Base-by-base conservation (phyloP, 1,140 invertebrate genomes). In the Lepidurus couesii region DNA sequence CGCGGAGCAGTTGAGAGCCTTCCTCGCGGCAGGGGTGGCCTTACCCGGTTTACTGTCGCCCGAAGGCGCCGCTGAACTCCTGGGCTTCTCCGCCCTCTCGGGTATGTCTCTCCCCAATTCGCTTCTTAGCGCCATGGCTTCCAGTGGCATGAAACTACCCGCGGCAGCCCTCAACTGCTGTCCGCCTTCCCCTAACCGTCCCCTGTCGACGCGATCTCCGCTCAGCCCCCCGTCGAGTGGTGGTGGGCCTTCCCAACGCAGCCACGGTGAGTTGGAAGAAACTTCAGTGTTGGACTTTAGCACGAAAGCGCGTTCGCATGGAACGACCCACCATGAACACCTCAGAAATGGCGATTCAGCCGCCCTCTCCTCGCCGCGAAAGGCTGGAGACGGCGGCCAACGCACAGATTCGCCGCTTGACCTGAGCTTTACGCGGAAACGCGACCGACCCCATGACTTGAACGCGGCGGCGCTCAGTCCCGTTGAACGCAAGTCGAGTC, bases 251-350 rank as follows among this genome's bases (percentile, higher is more conserved):
- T 16, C 53, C 78, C n/a, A 74, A 6, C 53, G 78, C 26, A 26
- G 44, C 44, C 16, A 16, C 44, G 42, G 34, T 42, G 26, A 77
- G 65, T 47, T 44, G 2, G 73, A 42, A 9, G 65, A 79, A n/a
- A 9, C 44, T 78, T 74, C 78, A 16, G 47, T 79, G 42, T 44
- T 79, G 24, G 78, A 79, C 73, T 79, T 79, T 42, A 79, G 78
- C 44, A 75, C 34, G 13, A 79, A 79, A 44, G 34, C 73, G 1
- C 76, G n/a, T 9, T 43, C 44, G 16, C n/a, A 43, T n/a, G 76
- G 53, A 1, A 21, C 76, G 21, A 42, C 44, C 21, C 45, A 77
- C 44, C 26, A 44, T 1, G 44, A 47, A 43, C 42, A 24, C 21
- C 45, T 47, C 24, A 34, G 44, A n/a, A 26, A 9, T 0, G 42